phyloP scores from a whole-genome alignment of 2,113 vertebrate genomes.

The Coreoperca whiteheadi region DNA sequence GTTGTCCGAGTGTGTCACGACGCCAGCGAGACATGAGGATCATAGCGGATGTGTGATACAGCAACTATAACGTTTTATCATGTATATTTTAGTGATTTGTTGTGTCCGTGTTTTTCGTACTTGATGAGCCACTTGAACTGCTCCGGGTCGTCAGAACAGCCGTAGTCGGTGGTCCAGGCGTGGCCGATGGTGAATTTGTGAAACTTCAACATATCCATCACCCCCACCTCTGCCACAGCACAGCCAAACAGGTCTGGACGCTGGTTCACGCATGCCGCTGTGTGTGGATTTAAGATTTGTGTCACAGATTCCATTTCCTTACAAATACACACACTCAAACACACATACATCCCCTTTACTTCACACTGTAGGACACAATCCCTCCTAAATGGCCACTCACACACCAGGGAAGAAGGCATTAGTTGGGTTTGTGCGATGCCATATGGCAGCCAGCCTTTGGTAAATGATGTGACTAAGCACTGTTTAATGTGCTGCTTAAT shows the following conservation, averaged over 20 bases:
- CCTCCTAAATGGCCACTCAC: slow-evolving; percentile 31
- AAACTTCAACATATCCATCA: slow-evolving; percentile 99
- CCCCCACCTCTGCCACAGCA: slow-evolving; percentile 94
- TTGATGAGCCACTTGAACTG: slow-evolving; percentile 92
- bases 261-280: slow-evolving; percentile 94
- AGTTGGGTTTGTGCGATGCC: slow-evolving; percentile 40
- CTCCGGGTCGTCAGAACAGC: slow-evolving; percentile 90
- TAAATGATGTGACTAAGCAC: slow-evolving; percentile 55
- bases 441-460: slow-evolving; percentile 56
- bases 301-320: background rate
- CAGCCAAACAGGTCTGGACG: slow-evolving; percentile 95
- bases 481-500: slow-evolving; percentile 68
- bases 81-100: background rate
- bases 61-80: too few relatives aligned
- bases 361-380: slow-evolving; percentile 12
- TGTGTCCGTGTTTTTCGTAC: slow-evolving; percentile 51
- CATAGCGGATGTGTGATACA: too few relatives aligned
- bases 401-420: slow-evolving; percentile 38
- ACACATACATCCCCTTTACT: background rate
- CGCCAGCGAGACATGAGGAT: background rate
- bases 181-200: slow-evolving; percentile 97
- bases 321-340: background rate
- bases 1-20: too few relatives aligned
- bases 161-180: slow-evolving; percentile 96
- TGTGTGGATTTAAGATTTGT: background rate